Evolutionary conservation across 1,140 invertebrate species (phyloP).

Genomic region (Ooceraea biroi): DNA sequence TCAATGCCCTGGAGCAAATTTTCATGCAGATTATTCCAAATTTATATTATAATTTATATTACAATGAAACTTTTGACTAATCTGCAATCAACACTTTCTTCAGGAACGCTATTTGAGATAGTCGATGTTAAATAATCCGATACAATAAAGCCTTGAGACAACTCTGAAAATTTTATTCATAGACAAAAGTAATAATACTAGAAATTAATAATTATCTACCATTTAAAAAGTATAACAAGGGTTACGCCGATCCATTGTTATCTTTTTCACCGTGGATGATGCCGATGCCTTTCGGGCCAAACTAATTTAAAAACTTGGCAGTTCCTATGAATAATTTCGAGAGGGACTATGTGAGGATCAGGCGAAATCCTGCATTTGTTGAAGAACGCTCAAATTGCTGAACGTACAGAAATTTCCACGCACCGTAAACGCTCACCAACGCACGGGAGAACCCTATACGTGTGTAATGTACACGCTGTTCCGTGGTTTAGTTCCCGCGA

Average conservation of each 20-base stretch:
- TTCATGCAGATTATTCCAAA: background rate
- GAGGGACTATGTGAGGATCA: slow-evolving; percentile 6
- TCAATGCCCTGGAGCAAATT: slow-evolving; percentile 26
- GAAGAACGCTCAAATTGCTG: slow-evolving; percentile 52
- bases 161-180: too few species aligned
- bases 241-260: background rate
- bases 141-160: too few species aligned
- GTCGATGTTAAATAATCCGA: too few species aligned
- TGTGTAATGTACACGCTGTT: background rate
- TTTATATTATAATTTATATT: background rate
- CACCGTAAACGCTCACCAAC: background rate
- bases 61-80: background rate
- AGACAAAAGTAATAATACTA: too few species aligned
- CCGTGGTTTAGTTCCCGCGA: background rate
- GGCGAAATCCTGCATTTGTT: slow-evolving; percentile 42
- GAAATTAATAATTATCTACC: background rate
- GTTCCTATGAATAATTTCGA: slow-evolving; percentile 41
- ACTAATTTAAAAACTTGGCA: slow-evolving; percentile 37
- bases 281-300: background rate
- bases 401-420: slow-evolving; percentile 31
- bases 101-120: background rate
- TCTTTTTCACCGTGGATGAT: background rate
- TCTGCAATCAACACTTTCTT: background rate
- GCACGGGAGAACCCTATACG: background rate
- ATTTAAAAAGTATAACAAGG: background rate